Conservation (phyloP, 2,888 invertebrate genomes). For the Sialis fuliginosa region DNA sequence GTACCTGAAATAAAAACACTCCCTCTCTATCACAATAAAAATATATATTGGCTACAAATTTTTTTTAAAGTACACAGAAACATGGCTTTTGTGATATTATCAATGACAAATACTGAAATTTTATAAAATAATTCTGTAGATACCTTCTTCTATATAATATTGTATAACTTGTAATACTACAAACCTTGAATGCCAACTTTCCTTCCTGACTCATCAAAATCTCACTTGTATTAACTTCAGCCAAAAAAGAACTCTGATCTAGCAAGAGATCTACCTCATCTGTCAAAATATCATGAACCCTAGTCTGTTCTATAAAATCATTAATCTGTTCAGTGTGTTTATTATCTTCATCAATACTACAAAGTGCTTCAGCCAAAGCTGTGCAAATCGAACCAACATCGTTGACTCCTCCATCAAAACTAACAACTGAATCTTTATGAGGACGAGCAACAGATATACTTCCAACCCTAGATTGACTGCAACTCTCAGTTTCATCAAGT, state of each 20-base stretch:
- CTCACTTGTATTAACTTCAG: conserved; percentile 41
- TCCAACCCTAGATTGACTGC: not conserved
- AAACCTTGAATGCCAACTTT: conserved; percentile 31
- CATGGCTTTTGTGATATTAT: too few species aligned
- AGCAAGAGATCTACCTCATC: conserved; percentile 22
- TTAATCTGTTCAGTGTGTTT: conserved; percentile 61
- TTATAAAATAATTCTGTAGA: too few species aligned
- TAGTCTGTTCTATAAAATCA: conserved; percentile 35
- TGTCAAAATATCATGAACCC: conserved; percentile 9
- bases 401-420: conserved; percentile 14
- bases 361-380: conserved; percentile 61
- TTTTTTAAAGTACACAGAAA: too few species aligned
- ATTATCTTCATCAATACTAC: conserved; percentile 62
- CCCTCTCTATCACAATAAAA: conserved; percentile 2
- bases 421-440: conserved; percentile 13
- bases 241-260: conserved; percentile 28
- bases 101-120: too few species aligned
- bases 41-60: conserved; percentile 1
- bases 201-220: conserved; percentile 41
- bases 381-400: conserved; percentile 34
- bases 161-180: too few species aligned
- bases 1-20: conserved; percentile 28
- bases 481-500: conserved; percentile 2
- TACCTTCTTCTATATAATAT: too few species aligned
- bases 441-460: conserved; percentile 2